phyloP scores from a whole-genome alignment of 2,888 invertebrate species.

The Muschampia plurimacula region DNA sequence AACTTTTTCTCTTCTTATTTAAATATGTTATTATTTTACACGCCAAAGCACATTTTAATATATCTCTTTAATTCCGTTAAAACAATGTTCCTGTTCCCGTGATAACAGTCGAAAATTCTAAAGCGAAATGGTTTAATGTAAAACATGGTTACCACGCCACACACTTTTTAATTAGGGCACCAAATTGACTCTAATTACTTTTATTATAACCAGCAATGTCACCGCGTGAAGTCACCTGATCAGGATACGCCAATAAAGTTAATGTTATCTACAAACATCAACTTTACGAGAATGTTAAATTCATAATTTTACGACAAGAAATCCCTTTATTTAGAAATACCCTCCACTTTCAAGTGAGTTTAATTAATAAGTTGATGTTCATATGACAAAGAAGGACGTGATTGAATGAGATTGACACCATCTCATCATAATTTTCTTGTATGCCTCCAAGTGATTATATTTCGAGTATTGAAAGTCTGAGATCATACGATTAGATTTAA shows the following conservation, averaged over 20 bases:
- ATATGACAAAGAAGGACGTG: no score
- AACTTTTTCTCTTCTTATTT: background rate
- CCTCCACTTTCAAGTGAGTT: no score
- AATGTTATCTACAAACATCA: background rate
- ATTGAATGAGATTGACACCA: no score
- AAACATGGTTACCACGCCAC: slow-evolving; percentile 45
- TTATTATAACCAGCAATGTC: slow-evolving; percentile 47
- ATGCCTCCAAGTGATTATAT: no score
- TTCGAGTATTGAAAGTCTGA: no score
- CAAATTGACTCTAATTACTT: slow-evolving; percentile 51
- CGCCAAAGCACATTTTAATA: slow-evolving; percentile 20
- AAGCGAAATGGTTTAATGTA: slow-evolving; percentile 48
- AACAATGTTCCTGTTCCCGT: slow-evolving; percentile 33
- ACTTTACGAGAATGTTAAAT: background rate
- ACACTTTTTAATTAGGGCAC: slow-evolving; percentile 52
- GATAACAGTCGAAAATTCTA: slow-evolving; percentile 43
- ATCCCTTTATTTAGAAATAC: background rate
- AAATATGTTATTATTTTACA: background rate
- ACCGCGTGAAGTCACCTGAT: slow-evolving; percentile 10
- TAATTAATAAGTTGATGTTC: no score
- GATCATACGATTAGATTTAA: no score
- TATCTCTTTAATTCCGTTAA: slow-evolving; percentile 2
- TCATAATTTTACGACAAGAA: background rate
- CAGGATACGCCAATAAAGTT: slow-evolving; percentile 1
- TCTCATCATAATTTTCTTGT: no score